Evolutionary conservation across 2,797 vertebrate species (phyloP).

Genomic region (Phalanger gymnotis): DNA sequence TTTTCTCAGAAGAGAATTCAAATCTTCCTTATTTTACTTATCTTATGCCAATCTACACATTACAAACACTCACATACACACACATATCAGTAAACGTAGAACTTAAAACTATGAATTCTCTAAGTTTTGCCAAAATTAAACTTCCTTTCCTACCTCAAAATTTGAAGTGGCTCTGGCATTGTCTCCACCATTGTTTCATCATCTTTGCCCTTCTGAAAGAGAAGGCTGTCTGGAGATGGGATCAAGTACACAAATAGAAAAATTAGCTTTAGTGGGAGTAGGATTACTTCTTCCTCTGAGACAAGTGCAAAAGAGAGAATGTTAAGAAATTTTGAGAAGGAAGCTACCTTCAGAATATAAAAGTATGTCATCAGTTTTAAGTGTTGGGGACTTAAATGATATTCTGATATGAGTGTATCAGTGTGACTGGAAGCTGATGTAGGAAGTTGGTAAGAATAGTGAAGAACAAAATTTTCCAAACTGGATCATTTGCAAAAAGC

Average conservation of each 20-base stretch:
- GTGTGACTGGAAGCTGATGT: neutral
- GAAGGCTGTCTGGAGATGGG: neutral
- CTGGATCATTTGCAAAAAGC: too few species aligned
- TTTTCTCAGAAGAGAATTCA: neutral
- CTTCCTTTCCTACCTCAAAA: neutral
- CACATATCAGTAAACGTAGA: neutral
- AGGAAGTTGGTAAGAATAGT: neutral
- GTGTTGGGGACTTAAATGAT: neutral
- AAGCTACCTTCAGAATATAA: too few species aligned
- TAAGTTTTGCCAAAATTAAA: neutral
- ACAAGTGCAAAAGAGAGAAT: too few species aligned
- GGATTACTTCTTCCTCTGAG: neutral
- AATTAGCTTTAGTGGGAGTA: neutral
- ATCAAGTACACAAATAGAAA: neutral
- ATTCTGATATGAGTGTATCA: neutral
- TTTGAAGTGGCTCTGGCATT: neutral
- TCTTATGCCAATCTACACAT: neutral
- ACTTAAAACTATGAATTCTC: neutral
- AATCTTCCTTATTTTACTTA: neutral
- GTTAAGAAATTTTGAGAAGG: too few species aligned
- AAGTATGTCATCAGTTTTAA: too few species aligned
- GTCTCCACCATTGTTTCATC: neutral
- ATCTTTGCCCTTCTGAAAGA: neutral
- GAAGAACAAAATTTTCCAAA: too few species aligned
- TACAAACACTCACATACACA: neutral